A percentile compares a stretch with the other conserved stretches of the same genome.
phyloP scores from a whole-genome alignment of 2,113 vertebrate genomes.

The Gasterosteus aculeatus region DNA sequence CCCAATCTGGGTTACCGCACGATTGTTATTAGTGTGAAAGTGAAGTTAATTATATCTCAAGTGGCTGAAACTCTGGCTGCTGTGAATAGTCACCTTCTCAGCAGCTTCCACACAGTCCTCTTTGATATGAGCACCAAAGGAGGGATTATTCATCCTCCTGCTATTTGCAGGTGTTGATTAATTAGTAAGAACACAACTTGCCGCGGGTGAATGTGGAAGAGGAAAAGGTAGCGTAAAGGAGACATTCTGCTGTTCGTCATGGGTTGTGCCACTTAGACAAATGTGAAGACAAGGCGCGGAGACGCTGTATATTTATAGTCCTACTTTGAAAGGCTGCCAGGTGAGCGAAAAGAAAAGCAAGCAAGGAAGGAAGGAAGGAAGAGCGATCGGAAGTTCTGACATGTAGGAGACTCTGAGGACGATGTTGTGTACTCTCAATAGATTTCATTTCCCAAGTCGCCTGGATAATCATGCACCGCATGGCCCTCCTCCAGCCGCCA shows the following conservation, averaged over 20 bases:
- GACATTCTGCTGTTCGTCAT: conserved; percentile 47
- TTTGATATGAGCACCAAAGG: conserved; percentile 49
- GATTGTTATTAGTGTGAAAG: conserved; percentile 32
- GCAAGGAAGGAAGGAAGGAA: conserved; percentile 14
- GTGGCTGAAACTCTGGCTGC: conserved; percentile 49
- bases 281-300: conserved; percentile 65
- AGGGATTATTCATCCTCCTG: conserved; percentile 23
- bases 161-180: conserved; percentile 65
- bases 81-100: conserved; percentile 40
- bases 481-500: conserved; percentile 46
- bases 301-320: conserved; percentile 68
- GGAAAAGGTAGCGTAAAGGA: conserved; percentile 20
- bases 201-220: conserved; percentile 47
- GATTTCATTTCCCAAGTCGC: conserved; percentile 68
- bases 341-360: conserved; percentile 22
- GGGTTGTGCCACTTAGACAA: conserved; percentile 56
- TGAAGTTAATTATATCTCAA: conserved; percentile 61
- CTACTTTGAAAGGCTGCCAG: conserved; percentile 58
- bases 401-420: conserved; percentile 22
- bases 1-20: conserved; percentile 44
- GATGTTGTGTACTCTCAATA: conserved; percentile 54
- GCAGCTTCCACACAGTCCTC: conserved; percentile 27
- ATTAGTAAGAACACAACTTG: conserved; percentile 64
- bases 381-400: conserved; percentile 40
- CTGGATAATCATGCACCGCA: conserved; percentile 63